Base-by-base conservation (phyloP, 2,113 vertebrate genomes). In the Cyprinodon brontotheroides region DNA sequence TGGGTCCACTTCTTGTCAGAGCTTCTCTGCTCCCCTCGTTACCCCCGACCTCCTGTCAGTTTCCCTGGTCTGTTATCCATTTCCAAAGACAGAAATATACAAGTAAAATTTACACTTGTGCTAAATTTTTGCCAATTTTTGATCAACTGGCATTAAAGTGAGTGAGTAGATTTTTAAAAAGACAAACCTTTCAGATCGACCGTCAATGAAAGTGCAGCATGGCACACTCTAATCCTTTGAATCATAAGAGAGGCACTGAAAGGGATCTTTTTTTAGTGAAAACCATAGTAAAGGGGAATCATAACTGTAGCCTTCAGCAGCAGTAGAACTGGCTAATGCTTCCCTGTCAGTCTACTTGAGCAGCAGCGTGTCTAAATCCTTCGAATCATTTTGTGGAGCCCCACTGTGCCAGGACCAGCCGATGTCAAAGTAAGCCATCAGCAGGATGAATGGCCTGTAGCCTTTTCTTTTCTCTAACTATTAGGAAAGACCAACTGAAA, bases 361-460 rank as follows among this genome's bases (percentile, higher is more conserved):
- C 70, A 66, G 75, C 87, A 82, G 75, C 75, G 62, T 62, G 66
- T 73, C 57, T 72, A 48, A 72, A 64, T 67, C 69, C 65, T 48
- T 65, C 17, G 53, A 61, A 71, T 72, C 66, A 43, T 63, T 13
- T 36, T 5, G 66, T 10, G 68, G 75, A 68, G 77, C 75, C 85
- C 87, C 73, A 59, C 78, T 6, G 83, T 37, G 90, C 77, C 76
- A 70, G 5, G 77, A 87, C 86, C 87, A 91, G 89, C 84, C 79
- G 5, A 78, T 90, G 89, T 90, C 89, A 90, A 88, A 89, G 82
- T 81, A 86, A 87, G 79, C 82, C 89, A 80, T 90, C 87, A 87
- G 76, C 68, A 13, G 11, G 68, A 80, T 80, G 86, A 89, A 84
- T 74, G 79, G 84, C 72, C 84, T 57, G 80, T 80, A 75, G 77